phyloP scores from a whole-genome alignment of 2,113 vertebrate genomes.

The Neotragus moschatus region DNA sequence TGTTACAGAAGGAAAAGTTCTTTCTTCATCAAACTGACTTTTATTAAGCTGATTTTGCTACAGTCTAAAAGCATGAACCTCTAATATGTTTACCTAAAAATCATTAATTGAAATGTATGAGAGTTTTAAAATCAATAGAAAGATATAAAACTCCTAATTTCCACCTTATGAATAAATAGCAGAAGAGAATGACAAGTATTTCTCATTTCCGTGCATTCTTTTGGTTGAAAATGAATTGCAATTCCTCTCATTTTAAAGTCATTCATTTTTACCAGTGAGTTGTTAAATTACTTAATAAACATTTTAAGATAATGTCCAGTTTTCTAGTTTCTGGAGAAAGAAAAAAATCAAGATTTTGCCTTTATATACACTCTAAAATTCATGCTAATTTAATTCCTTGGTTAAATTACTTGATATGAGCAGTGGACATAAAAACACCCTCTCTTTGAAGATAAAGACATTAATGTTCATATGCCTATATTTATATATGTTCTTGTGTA shows the following conservation, averaged over 20 bases:
- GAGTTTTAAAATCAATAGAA: neutral
- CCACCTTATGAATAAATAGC: neutral
- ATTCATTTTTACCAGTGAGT: neutral
- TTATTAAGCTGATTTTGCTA: neutral
- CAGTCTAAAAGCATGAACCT: neutral
- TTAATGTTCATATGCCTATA: neutral
- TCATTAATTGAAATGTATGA: neutral
- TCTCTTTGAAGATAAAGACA: neutral
- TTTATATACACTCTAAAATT: neutral
- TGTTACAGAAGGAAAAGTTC: neutral
- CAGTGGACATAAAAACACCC: neutral
- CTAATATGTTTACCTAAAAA: neutral
- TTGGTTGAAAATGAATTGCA: constrained; percentile 13
- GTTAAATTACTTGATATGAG: neutral
- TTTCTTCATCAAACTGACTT: neutral
- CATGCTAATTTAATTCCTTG: neutral
- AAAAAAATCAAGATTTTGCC: neutral
- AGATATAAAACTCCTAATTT: constrained; percentile 28
- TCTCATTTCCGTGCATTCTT: neutral
- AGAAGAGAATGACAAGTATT: neutral
- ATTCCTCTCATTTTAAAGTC: neutral
- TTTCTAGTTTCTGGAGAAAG: neutral
- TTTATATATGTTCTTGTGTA: neutral
- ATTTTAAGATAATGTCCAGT: neutral
- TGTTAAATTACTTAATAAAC: neutral